These are phyloP conservation scores for Lasioglossum calceatum DNA, from an alignment of 2,888 invertebrate species.

Conservation along the genomic window DNA sequence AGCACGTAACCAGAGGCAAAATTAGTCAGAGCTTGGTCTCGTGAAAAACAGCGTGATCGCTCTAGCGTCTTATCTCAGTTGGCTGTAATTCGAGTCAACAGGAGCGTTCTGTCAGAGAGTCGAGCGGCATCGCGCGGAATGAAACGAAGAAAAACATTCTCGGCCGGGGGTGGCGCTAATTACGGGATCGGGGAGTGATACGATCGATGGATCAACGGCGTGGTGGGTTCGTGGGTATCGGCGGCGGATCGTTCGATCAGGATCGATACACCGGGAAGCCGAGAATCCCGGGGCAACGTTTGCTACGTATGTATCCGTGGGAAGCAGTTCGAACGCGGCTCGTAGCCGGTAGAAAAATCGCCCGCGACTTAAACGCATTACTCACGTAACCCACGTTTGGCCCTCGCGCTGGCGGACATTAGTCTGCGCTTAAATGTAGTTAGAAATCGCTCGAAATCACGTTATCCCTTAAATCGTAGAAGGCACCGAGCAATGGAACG, in stretches of 20 bases:
- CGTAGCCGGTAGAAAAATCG: constrained; percentile 50
- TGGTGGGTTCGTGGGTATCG: neutral
- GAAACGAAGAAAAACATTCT: neutral
- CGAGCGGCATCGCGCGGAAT: neutral
- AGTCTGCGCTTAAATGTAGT: constrained; percentile 66
- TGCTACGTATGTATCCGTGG: neutral
- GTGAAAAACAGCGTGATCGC: neutral
- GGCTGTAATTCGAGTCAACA: neutral
- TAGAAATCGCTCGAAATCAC: constrained; percentile 67
- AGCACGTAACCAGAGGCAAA: neutral
- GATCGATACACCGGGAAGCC: constrained; percentile 5
- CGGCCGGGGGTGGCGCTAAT: constrained; percentile 2
- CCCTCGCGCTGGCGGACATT: constrained; percentile 51
- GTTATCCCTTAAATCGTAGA: constrained; percentile 67
- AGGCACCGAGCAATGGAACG: constrained; percentile 53
- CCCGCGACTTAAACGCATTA: constrained; percentile 60
- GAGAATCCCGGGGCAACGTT: constrained; percentile 8
- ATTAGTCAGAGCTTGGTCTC: neutral
- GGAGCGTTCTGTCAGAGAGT: neutral
- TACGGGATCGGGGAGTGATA: neutral
- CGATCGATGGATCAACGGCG: neutral
- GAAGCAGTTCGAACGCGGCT: neutral
- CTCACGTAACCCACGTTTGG: constrained; percentile 52
- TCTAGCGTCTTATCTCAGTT: neutral
- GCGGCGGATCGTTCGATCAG: neutral